Evolutionary conservation across 1,140 invertebrate genomes (phyloP), one percentile per base, ranked within the genome.

Genomic region (Pemphigus obesinymphae): DNA sequence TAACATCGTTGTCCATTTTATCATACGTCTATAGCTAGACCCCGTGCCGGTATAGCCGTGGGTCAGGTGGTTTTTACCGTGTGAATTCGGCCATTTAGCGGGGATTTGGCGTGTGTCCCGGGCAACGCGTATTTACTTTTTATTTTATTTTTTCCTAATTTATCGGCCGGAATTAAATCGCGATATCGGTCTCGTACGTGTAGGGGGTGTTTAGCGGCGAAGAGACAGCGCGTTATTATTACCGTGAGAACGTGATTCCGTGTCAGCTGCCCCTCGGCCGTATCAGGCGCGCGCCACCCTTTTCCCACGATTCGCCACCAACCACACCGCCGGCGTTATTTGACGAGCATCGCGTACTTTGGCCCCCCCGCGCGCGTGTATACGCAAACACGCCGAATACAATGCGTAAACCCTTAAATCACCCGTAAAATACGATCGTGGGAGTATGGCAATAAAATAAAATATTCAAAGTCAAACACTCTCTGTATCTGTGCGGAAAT

Each of bases 281-380:
- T 45, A 31, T 26, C 75, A 29, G 37, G 34, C 63, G 31, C n/a
- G 66, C 66, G 76, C 76, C 76, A 80, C 76, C 76, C 76, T 80
- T 80, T 80, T 80, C 76, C 76, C 76, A 80, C 76, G 76, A 50
- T 50, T 73, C 76, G 55, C 76, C 76, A 63, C 76, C 50, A 80
- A 40, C 76, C 31, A 40, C 68, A 20, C 23, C 15, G 50, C 50
- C 76, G 76, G 17, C 31, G 29, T 50, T 23, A 73, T 73, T 73
- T 50, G 43, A 72, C 68, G 40, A 45, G 13, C 10, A 58, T 34
- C 55, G 23, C 72, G 55, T n/a, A 8, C 26, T 76, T 76, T 73
- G 66, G 23, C 37, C 61, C 58, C 58, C 26, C 81, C 50, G 53
- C 34, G 53, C 34, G n/a, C 6, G 53, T 66, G 8, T 23, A 45